Base-by-base conservation (phyloP, 1,140 invertebrate genomes). In the Trichomalopsis sarcophagae region DNA sequence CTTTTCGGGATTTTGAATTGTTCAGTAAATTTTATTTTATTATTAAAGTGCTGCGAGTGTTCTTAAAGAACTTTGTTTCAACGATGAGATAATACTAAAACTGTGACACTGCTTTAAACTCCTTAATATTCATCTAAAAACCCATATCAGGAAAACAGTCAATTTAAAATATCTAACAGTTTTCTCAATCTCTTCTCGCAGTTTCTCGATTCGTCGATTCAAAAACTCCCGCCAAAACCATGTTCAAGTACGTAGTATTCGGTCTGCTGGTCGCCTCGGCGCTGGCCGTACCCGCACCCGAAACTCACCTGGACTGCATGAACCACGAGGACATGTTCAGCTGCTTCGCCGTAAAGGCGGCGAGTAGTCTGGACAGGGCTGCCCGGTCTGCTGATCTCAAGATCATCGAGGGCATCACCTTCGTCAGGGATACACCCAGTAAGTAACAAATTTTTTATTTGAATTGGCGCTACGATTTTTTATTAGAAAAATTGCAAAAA, bases 311-410 rank as follows among this genome's bases (percentile, higher is more conserved):
- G 9, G 88, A 93, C 83, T 92, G 93, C 78, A 68, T 92, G 5
- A 88, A 92, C 17, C 90, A 91, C 5, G 93, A 95, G 27, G 94
- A 94, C 40, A 87, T 95, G 69, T 88, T 94, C 86, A 94, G 93
- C 76, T 96, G 95, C 89, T 87, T 95, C 62, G 93, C 94, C 36
- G 94, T 95, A 62, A 95, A 95, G 88, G 93, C 94, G 13, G 92
- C 94, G 79, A 93, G 92, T 23, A 92, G 93, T 11, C 82, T 96
- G 21, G 92, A 95, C 69, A 93, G 94, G 75, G 95, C 95, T 0
- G 92, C 94, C 27, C 93, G 94, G 84, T 94, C 94, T 82, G 91
- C 91, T 82, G 93, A 95, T 86, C 92, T 96, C 79, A 90, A 95
- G 40, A 86, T 96, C 27, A 66, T 94, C 84, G 93, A 94, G 69